phyloP scores from a whole-genome alignment of 2,888 invertebrate genomes.

The Phengaris arion region DNA sequence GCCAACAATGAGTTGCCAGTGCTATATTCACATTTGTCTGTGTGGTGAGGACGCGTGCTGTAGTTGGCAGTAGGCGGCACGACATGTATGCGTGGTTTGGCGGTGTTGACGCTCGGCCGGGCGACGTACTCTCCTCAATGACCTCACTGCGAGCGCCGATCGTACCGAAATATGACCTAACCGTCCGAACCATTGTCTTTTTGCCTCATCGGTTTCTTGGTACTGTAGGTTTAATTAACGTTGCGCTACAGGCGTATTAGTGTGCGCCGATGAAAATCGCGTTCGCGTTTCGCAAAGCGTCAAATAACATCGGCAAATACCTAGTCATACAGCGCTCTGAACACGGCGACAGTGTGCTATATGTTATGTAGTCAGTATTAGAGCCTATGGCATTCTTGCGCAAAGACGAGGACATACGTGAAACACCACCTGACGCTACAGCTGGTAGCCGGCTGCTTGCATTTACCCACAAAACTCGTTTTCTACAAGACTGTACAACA shows the following conservation, averaged over 20 bases:
- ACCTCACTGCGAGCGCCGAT: slow-evolving; percentile 60
- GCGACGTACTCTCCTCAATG: slow-evolving; percentile 60
- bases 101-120: slow-evolving; percentile 58
- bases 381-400: slow-evolving; percentile 13
- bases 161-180: slow-evolving; percentile 63
- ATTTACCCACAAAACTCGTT: slow-evolving; percentile 71
- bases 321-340: background rate
- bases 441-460: slow-evolving; percentile 70
- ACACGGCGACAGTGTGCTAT: slow-evolving; percentile 40
- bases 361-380: background rate
- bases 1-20: slow-evolving; percentile 63
- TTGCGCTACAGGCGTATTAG: background rate
- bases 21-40: slow-evolving; percentile 52
- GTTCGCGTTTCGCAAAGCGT: slow-evolving; percentile 9
- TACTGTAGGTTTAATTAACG: slow-evolving; percentile 16
- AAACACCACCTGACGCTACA: slow-evolving; percentile 72
- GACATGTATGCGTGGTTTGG: slow-evolving; percentile 69
- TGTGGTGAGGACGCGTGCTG: slow-evolving; percentile 35
- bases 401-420: slow-evolving; percentile 46
- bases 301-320: slow-evolving; percentile 15
- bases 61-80: slow-evolving; percentile 58
- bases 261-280: slow-evolving; percentile 16
- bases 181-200: slow-evolving; percentile 38
- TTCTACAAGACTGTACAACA: slow-evolving; percentile 62
- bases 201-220: slow-evolving; percentile 16